A percentile compares a stretch with the other conserved stretches of the same genome.
Conservation (phyloP, 2,797 vertebrate species). For the Lithobates pipiens region DNA sequence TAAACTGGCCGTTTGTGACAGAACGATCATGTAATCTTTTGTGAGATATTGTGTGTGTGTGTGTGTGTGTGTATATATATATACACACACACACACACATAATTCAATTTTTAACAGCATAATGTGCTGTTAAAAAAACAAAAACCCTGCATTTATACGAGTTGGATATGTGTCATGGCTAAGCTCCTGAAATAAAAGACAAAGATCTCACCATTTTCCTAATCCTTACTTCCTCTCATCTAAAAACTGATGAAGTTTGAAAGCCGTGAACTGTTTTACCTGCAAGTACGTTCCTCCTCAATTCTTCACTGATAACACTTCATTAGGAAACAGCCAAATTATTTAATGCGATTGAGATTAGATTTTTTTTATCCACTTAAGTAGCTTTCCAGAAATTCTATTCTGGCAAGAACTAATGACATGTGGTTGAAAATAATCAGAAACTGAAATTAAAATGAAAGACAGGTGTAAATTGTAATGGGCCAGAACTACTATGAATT, state of each 20-base stretch:
- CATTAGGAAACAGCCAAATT: constrained; percentile 49
- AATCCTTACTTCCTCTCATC: constrained; percentile 11
- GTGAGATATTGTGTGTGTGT: too few relatives aligned
- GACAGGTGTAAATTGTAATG: neutral
- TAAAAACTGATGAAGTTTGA: constrained; percentile 18
- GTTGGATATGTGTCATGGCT: neutral
- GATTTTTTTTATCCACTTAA: constrained; percentile 10
- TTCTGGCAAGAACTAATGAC: constrained; percentile 6
- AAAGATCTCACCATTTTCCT: constrained; percentile 10
- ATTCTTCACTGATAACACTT: constrained; percentile 34
- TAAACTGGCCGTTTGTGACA: too few relatives aligned
- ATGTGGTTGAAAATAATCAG: neutral
- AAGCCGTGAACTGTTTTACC: constrained; percentile 21
- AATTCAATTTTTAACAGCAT: too few relatives aligned
- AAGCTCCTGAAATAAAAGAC: constrained; percentile 1
- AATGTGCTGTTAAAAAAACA: too few relatives aligned
- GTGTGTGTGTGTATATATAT: too few relatives aligned
- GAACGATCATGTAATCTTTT: too few relatives aligned
- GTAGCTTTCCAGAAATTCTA: constrained; percentile 10
- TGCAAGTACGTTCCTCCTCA: constrained; percentile 5
- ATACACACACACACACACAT: too few relatives aligned
- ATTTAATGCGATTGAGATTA: constrained; percentile 22
- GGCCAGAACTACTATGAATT: neutral
- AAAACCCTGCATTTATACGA: too few relatives aligned
- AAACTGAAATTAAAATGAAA: constrained; percentile 24